Conservation (phyloP, 1,140 invertebrate genomes). For the Platorchestia sp. region DNA sequence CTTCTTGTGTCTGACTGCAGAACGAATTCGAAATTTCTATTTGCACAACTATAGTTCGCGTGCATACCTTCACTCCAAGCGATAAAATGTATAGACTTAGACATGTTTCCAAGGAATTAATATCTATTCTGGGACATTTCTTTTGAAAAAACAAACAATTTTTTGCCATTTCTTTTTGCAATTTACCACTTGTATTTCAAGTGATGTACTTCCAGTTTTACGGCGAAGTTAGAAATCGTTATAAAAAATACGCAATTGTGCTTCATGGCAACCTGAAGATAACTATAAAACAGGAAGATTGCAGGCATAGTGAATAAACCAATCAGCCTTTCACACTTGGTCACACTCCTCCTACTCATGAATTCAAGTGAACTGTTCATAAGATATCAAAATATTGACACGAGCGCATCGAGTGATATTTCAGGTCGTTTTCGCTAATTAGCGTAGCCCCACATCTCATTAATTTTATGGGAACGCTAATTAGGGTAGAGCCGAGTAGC, state of each 20-base stretch:
- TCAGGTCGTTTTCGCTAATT: not conserved
- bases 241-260: not conserved
- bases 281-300: not conserved
- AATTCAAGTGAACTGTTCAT: not conserved
- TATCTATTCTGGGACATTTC: no score
- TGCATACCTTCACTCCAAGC: no score
- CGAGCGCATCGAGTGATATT: not conserved
- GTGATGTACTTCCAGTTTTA: not conserved
- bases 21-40: no score
- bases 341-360: not conserved
- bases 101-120: no score
- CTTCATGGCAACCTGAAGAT: not conserved
- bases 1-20: no score
- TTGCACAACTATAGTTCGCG: no score
- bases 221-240: not conserved
- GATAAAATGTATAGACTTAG: no score
- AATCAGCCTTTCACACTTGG: not conserved
- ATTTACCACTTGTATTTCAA: not conserved
- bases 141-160: no score
- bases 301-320: not conserved
- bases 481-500: not conserved
- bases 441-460: not conserved
- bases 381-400: not conserved
- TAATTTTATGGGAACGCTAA: not conserved
- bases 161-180: no score